Base-by-base conservation (phyloP, 2,888 invertebrate genomes). In the Aphidius colemani region DNA sequence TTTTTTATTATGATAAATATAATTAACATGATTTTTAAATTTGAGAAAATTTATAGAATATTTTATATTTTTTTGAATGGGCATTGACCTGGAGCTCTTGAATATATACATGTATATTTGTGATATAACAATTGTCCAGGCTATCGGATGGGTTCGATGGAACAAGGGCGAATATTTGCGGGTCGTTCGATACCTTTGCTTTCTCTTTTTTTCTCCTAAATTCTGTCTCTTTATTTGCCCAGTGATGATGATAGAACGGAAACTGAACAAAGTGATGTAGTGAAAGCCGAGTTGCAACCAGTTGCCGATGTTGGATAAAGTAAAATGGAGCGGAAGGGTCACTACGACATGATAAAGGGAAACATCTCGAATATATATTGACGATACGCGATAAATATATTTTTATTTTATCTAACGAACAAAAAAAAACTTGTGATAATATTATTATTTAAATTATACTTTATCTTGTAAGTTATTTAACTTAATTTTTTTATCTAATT, bases 261-360 rank as follows among this genome's bases (percentile, higher is more conserved):
- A 57, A 11, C 59, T 45, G 30, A 43, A 60, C 51, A 13, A 45
- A 44, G 49, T 51, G 49, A 61, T 57, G 51, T 45, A 45, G 49
- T 7, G 43, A 56, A 56, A 44, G 41, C 50, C 18, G 51, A 30
- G 30, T 30, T 50, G 64, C 64, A 64, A 64, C 64, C 64, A 51
- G 64, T 64, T 64, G 64, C 46, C 51, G 60, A 46, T 61, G 53
- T 30, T 61, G 30, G 64, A 64, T 46, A 51, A 53, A 51, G 64
- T 61, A 64, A 64, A 64, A 64, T 64, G 56, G 64, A 64, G 64
- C 64, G 53, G 64, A 64, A 64, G 60, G 61, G 61, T 64, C 60
- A 61, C 51, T 41, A 51, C 61, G 51, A 39, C 44, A 53, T 11
- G 45, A 13, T 11, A 48, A 39, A 61, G 39, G 51, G 18, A 61